phyloP scores from a whole-genome alignment of 2,888 invertebrate species.

The Hydriomena furcata region DNA sequence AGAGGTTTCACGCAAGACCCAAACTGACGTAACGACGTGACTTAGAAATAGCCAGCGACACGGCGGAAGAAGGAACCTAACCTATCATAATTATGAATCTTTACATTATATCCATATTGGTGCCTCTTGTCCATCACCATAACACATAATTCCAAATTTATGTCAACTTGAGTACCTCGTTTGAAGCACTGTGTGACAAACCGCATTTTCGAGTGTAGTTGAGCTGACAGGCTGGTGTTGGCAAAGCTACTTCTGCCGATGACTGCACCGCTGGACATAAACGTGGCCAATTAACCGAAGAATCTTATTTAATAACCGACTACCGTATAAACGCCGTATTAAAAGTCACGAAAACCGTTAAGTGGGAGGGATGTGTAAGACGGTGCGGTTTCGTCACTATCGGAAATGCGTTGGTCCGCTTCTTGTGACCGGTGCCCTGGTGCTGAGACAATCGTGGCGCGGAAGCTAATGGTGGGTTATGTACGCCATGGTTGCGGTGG shows the following conservation, averaged over 20 bases:
- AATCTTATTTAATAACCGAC: slow-evolving; percentile 75
- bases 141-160: neutral
- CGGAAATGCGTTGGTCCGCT: slow-evolving; percentile 63
- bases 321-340: slow-evolving; percentile 74
- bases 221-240: no score
- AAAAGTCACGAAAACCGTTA: slow-evolving; percentile 71
- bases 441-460: slow-evolving; percentile 56
- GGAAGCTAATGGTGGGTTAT: slow-evolving; percentile 7
- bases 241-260: neutral
- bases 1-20: no score
- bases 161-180: neutral
- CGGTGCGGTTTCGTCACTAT: slow-evolving; percentile 66
- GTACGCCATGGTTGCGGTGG: neutral
- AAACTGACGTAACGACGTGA: no score
- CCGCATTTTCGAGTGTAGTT: no score
- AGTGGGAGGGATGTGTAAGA: slow-evolving; percentile 62
- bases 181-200: no score
- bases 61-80: neutral
- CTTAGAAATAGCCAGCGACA: no score
- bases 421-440: slow-evolving; percentile 57
- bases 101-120: no score
- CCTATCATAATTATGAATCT: no score
- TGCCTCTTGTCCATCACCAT: no score
- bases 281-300: slow-evolving; percentile 68
- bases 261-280: slow-evolving; percentile 50